phyloP scores from a whole-genome alignment of 2,797 vertebrate species.

The Zalophus californianus region DNA sequence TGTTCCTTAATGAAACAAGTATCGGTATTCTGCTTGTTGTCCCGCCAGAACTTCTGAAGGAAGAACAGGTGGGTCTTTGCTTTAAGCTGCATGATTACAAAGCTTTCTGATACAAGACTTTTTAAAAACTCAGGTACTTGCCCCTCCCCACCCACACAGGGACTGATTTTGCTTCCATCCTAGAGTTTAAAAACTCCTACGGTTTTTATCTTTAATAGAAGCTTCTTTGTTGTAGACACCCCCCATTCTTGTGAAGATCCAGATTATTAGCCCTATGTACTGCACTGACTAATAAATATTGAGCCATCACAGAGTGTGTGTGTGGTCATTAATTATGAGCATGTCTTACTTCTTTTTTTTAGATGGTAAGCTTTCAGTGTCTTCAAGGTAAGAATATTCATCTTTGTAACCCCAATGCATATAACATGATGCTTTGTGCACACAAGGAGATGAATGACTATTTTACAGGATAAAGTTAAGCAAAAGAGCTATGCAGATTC shows the following conservation, averaged over 20 bases:
- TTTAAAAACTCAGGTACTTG: neutral
- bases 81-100: neutral
- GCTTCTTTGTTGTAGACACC: neutral
- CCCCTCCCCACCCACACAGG: neutral
- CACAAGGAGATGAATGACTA: neutral
- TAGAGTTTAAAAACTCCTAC: neutral
- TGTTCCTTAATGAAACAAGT: neutral
- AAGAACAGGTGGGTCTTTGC: neutral
- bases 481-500: neutral
- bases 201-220: neutral
- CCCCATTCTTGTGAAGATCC: neutral
- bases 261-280: neutral
- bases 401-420: neutral
- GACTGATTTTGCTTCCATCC: neutral
- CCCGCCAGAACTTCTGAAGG: neutral
- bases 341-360: neutral
- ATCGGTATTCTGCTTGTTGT: neutral
- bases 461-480: neutral
- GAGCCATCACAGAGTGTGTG: neutral
- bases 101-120: neutral
- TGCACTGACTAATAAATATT: neutral
- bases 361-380: neutral
- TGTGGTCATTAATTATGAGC: neutral
- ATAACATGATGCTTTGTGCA: neutral
- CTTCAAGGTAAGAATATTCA: neutral